These are phyloP conservation scores for Ennomos quercinarius DNA, from an alignment of 2,888 invertebrate species.

Conservation along the genomic window DNA sequence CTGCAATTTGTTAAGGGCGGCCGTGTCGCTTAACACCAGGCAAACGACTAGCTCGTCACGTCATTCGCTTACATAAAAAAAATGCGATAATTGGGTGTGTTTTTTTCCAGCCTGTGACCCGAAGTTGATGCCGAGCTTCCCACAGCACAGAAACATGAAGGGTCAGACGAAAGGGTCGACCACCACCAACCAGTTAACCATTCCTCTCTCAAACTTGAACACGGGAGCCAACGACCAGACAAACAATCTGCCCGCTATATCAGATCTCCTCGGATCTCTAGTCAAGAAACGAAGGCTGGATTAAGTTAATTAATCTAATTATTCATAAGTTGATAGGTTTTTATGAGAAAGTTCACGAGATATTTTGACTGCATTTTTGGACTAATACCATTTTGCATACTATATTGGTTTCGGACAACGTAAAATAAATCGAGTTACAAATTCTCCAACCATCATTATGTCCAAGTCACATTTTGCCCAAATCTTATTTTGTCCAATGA, in stretches of 20 bases:
- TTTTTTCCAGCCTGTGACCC: constrained; percentile 94
- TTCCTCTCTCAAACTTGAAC: constrained; percentile 79
- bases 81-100: not conserved
- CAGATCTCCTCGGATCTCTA: constrained; percentile 92
- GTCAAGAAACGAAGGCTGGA: constrained; percentile 93
- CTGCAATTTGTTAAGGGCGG: too few species aligned
- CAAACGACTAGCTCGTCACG: too few species aligned
- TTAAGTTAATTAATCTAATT: constrained; percentile 59
- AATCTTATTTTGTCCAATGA: too few species aligned
- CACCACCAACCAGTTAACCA: constrained; percentile 74
- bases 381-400: too few species aligned
- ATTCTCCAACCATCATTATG: too few species aligned
- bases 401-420: too few species aligned
- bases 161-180: constrained; percentile 65
- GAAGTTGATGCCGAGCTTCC: constrained; percentile 98
- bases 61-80: too few species aligned
- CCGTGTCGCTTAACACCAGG: too few species aligned
- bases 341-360: too few species aligned
- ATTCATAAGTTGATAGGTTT: not conserved
- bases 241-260: constrained; percentile 91
- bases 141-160: constrained; percentile 96
- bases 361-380: too few species aligned
- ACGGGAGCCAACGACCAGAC: constrained; percentile 89
- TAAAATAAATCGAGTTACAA: too few species aligned
- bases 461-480: too few species aligned